Conservation (phyloP, 2,113 vertebrate genomes). For the Oryzias curvinotus region DNA sequence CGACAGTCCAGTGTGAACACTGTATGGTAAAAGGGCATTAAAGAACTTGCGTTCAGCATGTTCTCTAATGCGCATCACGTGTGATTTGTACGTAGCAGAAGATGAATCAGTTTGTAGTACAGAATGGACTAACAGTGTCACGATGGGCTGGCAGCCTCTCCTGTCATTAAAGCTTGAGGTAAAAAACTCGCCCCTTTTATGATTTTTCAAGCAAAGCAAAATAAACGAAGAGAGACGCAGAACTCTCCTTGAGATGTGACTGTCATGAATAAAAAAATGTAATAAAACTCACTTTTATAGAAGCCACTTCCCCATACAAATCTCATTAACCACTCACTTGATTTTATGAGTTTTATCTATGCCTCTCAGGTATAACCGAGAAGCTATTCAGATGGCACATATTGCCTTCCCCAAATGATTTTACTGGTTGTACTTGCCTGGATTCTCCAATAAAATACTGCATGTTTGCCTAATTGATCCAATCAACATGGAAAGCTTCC, state of each 20-base stretch:
- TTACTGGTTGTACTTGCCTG: constrained; percentile 17
- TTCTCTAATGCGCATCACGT: no score
- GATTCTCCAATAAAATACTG: constrained; percentile 17
- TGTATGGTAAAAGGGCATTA: no score
- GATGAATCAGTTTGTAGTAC: neutral
- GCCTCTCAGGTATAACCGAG: constrained; percentile 23
- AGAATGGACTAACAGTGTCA: constrained; percentile 9
- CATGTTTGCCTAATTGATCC: constrained; percentile 46
- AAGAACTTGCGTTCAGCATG: no score
- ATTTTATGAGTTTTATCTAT: constrained; percentile 47
- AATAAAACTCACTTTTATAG: constrained; percentile 24
- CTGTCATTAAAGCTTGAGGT: constrained; percentile 11
- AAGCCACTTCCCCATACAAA: constrained; percentile 29
- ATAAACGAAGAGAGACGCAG: constrained; percentile 11
- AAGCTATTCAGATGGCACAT: constrained; percentile 18
- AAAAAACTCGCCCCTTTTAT: constrained; percentile 11
- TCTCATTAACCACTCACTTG: constrained; percentile 55
- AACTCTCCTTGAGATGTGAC: constrained; percentile 8
- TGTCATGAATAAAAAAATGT: constrained; percentile 14
- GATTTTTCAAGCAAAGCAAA: constrained; percentile 2
- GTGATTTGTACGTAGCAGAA: no score
- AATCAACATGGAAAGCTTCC: constrained; percentile 42
- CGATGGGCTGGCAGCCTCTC: constrained; percentile 24
- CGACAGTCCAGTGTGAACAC: no score
- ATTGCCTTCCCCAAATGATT: constrained; percentile 25